Evolutionary conservation across 2,888 invertebrate species (phyloP), one percentile per base, ranked within the genome.

Genomic region (Drosophila melanosoma): DNA sequence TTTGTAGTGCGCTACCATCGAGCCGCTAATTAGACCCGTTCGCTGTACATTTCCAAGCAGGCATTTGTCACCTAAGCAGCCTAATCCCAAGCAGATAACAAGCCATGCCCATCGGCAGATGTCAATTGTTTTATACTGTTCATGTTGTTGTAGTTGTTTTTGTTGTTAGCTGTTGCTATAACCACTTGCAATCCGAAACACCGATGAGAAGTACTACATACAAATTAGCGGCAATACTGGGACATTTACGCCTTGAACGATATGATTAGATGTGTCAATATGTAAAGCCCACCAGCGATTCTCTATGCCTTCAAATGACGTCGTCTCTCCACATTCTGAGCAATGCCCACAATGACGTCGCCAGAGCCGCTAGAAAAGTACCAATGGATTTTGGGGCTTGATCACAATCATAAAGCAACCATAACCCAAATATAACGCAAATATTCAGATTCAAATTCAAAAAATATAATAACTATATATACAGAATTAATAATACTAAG

Each of bases 251-350:
- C 64, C 70, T 69, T 65, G 61, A 54, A 59, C 73, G 83, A 88
- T 86, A 88, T 88, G 87, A 87, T 87, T 87, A 83, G 82, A 86
- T 81, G 68, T 86, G 86, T 83, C 86, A 87, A 87, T 88, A 87
- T 77, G 72, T 75, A 61, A 74, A 59, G 62, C 60, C 56, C 72
- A 61, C n/a, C 38, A n/a, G 11, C 56, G 71, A 40, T 60, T 42
- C 15, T 32, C 11, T 17, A 17, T 45, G 62, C 53, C 54, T 61
- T 29, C 58, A 62, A 71, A 71, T 79, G 87, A 81, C 87, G 83
- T 76, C 57, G 81, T 59, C 64, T 52, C 62, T 36, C 42, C 69
- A 35, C 53, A 70, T 48, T 61, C 68, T 66, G 32, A 48, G 64
- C 72, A 64, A 57, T 74, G 67, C 59, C 75, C 68, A 53, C 35